Percentiles rank a stretch among this genome's conserved stretches.
Evolutionary conservation across 2,113 vertebrate genomes (phyloP).

Genomic region (Xerus inauris): DNA sequence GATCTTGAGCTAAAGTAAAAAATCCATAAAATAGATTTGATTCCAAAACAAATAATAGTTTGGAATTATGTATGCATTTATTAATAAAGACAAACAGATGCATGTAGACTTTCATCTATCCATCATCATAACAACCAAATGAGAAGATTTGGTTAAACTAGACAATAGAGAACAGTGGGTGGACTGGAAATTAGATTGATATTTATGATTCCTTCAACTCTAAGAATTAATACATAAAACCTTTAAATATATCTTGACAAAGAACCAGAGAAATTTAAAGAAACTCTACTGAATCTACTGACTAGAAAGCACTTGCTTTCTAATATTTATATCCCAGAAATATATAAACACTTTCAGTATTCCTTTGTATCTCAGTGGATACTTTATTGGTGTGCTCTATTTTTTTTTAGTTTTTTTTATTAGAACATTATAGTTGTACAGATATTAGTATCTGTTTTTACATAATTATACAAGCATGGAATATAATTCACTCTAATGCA

Average conservation of each 20-base stretch:
- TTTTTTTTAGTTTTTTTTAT: not conserved
- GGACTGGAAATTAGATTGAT: not conserved
- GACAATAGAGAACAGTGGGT: not conserved
- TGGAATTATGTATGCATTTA: not conserved
- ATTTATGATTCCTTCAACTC: not conserved
- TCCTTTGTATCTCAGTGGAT: not conserved
- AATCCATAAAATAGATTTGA: not conserved
- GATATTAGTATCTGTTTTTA: too few relatives aligned
- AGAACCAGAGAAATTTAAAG: not conserved
- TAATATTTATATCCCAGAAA: not conserved
- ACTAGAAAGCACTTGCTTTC: not conserved
- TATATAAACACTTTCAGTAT: not conserved
- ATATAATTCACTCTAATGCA: too few relatives aligned
- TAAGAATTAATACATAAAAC: not conserved
- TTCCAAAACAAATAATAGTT: not conserved
- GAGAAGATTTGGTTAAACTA: not conserved
- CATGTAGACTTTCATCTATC: not conserved
- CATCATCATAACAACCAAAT: conserved; percentile 33
- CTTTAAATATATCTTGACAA: not conserved
- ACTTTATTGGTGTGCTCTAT: not conserved
- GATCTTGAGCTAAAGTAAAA: not conserved
- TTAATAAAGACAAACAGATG: not conserved
- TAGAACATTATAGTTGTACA: too few relatives aligned
- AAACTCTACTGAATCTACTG: not conserved
- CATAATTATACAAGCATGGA: too few relatives aligned